Conservation (phyloP, 2,888 invertebrate species). For the Galerucella nymphaeae region DNA sequence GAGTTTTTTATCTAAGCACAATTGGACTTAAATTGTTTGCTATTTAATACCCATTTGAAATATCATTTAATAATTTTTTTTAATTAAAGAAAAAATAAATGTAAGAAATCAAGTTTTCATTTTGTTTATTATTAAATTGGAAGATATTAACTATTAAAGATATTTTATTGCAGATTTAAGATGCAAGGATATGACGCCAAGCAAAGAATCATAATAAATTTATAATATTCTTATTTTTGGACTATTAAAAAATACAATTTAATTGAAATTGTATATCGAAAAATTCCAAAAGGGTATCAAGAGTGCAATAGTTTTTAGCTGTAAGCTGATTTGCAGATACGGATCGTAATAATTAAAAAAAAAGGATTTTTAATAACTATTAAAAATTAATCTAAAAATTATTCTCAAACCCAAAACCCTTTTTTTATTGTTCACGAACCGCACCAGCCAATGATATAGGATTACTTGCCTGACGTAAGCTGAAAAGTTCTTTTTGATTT, state of each 20-base stretch:
- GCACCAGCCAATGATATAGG: conserved; percentile 9
- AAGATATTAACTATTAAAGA: too few species aligned
- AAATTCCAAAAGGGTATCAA: background rate
- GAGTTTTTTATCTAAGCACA: conserved; percentile 4
- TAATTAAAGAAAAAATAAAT: background rate
- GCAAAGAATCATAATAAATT: too few species aligned
- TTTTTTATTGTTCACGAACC: background rate
- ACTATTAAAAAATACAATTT: too few species aligned
- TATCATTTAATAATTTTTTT: background rate
- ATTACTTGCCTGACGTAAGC: conserved; percentile 34
- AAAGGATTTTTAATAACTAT: background rate
- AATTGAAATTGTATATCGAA: too few species aligned
- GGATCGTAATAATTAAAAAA: background rate
- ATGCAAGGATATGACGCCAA: too few species aligned
- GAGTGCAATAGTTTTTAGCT: conserved; percentile 11
- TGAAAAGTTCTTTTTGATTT: conserved; percentile 29
- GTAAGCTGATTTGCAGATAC: conserved; percentile 15
- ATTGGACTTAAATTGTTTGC: background rate
- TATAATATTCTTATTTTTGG: too few species aligned
- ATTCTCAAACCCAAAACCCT: background rate
- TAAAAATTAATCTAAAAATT: background rate
- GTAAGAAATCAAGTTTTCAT: too few species aligned
- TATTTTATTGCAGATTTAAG: too few species aligned
- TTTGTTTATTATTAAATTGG: too few species aligned
- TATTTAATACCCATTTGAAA: background rate